A percentile compares a stretch with the other conserved stretches of the same genome.
Conservation (phyloP, 2,888 invertebrate species). For the Uloborus plumipes region DNA sequence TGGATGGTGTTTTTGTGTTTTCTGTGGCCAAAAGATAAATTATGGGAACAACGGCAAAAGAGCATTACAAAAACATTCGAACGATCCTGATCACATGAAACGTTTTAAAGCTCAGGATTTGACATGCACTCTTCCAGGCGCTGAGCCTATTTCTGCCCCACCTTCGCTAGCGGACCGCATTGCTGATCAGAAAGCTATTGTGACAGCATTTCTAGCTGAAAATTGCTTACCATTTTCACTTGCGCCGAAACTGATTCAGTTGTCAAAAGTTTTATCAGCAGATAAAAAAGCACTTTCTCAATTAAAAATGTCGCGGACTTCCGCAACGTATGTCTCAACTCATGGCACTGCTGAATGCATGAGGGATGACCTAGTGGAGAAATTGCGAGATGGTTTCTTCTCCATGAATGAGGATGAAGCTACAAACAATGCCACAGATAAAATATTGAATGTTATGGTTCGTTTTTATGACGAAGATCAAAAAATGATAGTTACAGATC, state of each 20-base stretch:
- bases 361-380: not conserved
- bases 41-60: not conserved
- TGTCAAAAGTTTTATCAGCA: not conserved
- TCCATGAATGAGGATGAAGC: not conserved
- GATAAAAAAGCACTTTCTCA: not conserved
- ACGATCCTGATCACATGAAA: no score
- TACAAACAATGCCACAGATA: slow-evolving; percentile 1
- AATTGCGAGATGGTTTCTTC: not conserved
- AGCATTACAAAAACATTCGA: no score
- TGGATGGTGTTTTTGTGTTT: slow-evolving; percentile 1
- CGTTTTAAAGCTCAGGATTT: no score
- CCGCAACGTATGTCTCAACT: not conserved
- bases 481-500: no score
- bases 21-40: not conserved
- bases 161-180: no score
- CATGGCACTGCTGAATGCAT: not conserved
- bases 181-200: no score
- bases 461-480: not conserved
- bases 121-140: no score
- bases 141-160: no score
- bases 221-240: slow-evolving; percentile 1
- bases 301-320: not conserved
- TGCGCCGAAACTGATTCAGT: not conserved
- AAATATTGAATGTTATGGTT: not conserved
- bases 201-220: not conserved